Conservation (phyloP, 2,113 vertebrate species). For the Opisthocomus hoazin region DNA sequence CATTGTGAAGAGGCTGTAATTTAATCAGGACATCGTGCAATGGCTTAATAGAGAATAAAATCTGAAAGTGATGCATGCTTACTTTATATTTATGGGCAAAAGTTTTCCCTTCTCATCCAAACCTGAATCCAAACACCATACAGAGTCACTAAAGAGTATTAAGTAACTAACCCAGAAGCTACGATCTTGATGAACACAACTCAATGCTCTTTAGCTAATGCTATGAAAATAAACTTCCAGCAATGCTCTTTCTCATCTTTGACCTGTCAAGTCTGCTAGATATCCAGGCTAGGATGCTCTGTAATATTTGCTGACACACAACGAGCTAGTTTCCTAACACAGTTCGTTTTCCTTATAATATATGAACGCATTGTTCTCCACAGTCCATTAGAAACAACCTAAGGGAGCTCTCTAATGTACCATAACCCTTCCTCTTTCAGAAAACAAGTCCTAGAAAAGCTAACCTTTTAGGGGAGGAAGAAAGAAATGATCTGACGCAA, state of each 20-base stretch:
- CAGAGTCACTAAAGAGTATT: neutral
- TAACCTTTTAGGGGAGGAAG: neutral
- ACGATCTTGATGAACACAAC: neutral
- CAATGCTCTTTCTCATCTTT: neutral
- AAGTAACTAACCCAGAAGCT: neutral
- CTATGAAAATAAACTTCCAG: neutral
- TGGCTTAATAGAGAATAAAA: slow-evolving; percentile 1
- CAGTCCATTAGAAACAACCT: neutral
- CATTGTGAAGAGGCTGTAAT: neutral
- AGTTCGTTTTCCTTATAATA: neutral
- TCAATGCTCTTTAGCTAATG: neutral
- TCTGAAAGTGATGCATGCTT: neutral
- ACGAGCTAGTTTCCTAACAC: neutral
- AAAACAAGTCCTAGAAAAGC: neutral
- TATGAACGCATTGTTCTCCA: rapidly evolving
- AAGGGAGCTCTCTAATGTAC: neutral
- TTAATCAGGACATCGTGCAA: neutral
- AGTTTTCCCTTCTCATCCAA: neutral
- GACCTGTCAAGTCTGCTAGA: neutral
- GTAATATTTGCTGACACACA: neutral
- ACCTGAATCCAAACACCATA: neutral
- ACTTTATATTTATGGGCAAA: neutral
- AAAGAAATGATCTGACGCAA: neutral
- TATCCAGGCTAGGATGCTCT: neutral
- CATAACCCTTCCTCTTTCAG: neutral